Evolutionary conservation across 2,888 invertebrate genomes (phyloP).

Genomic region (Caenorhabditis sp.): DNA sequence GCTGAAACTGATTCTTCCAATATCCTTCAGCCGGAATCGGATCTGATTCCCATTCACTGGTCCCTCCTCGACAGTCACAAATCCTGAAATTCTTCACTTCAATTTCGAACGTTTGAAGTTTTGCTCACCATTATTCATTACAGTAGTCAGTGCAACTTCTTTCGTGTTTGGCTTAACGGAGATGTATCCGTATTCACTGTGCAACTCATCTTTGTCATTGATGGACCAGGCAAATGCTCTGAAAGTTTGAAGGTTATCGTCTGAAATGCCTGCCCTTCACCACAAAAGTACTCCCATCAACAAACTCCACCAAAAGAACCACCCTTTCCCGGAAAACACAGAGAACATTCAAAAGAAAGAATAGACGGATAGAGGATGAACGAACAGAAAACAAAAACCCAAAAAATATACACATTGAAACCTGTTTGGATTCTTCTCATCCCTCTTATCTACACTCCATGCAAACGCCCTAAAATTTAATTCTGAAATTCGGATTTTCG

Average conservation of each 20-base stretch:
- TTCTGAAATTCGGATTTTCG: neutral
- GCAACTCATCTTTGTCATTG: conserved; percentile 82
- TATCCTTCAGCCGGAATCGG: conserved; percentile 80
- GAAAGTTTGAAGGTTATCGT: conserved; percentile 22
- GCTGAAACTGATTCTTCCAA: conserved; percentile 83
- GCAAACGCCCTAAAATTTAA: conserved; percentile 70
- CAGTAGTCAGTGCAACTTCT: conserved; percentile 81
- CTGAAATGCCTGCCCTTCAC: neutral
- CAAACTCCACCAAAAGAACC: conserved; percentile 8
- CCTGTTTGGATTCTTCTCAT: conserved; percentile 63
- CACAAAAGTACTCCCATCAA: conserved; percentile 4
- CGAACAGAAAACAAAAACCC: conserved; percentile 8
- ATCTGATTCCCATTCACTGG: conserved; percentile 76
- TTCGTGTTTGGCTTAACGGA: conserved; percentile 78
- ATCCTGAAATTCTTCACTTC: conserved; percentile 70
- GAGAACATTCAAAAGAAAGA: conserved; percentile 3
- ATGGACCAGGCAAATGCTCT: conserved; percentile 83
- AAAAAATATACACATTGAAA: conserved; percentile 38
- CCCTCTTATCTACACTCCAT: conserved; percentile 71
- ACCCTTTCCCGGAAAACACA: conserved; percentile 6
- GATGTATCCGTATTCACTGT: conserved; percentile 83
- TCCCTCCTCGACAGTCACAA: conserved; percentile 83
- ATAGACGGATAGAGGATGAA: conserved; percentile 9
- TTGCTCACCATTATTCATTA: conserved; percentile 82
- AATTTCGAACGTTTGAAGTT: neutral